Evolutionary conservation across 2,888 invertebrate genomes (phyloP), one percentile per base, ranked within the genome.

Genomic region (Apotomis betuletana): DNA sequence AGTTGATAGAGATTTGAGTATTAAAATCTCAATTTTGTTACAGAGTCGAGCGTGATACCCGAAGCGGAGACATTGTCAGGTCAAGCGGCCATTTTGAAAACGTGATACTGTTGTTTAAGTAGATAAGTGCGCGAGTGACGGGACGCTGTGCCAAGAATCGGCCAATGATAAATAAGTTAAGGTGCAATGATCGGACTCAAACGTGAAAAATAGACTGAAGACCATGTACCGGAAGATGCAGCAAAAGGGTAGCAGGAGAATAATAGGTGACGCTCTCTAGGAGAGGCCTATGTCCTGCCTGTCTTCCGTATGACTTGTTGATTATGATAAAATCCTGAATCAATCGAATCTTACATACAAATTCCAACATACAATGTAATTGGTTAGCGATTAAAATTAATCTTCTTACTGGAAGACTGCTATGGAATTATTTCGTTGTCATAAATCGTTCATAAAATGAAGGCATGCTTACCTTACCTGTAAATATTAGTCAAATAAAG

Each of bases 31-130:
- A n/a, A 6, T 60, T 57, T 60, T 70, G 65, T 65, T 70, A 38
- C 70, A 70, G 70, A 67, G 54, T 60, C 70, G 60, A 61, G 70
- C 70, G 55, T 70, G 70, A 70, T 70, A 70, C 54, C 41, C 54
- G 60, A 60, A 27, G 59, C 44, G 27, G 49, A 67, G 60, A 12
- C 49, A 49, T 57, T 60, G 44, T 65, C 55, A 12, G 27, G 55
- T 65, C 60, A 54, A 55, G 60, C 70, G 65, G 70, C 60, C 60
- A 67, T 67, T 55, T n/a, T 65, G 41, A 65, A 65, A 70, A 65
- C 70, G 70, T 70, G 70, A 70, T 70, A 70, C 60, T 67, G 65
- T 60, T 60, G 49, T 65, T 70, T 59, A 54, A 59, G 38, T 70
- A 67, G 54, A 38, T 69, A 68, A 70, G 65, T 49, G 65, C 55